phyloP scores from a whole-genome alignment of 92 coral and sea anemone genomes.

The Paragorgia papillata region DNA sequence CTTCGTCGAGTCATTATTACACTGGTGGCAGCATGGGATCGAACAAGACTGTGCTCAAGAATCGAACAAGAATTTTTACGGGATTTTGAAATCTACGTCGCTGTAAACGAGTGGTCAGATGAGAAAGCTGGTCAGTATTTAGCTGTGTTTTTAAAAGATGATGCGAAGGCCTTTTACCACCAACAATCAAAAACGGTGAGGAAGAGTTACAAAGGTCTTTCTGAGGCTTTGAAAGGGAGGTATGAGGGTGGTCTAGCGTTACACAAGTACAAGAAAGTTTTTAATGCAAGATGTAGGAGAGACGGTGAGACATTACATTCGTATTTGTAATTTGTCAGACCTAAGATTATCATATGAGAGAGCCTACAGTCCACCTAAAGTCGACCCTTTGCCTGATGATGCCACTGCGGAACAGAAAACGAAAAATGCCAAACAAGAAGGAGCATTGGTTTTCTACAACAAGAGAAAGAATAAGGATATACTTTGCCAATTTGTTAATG shows the following conservation, averaged over 20 bases:
- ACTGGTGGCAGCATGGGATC: constrained; percentile 69
- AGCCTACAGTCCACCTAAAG: constrained; percentile 57
- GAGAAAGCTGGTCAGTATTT: constrained; percentile 57
- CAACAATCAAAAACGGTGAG: constrained; percentile 51
- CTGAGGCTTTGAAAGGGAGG: constrained; percentile 55
- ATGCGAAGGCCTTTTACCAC: constrained; percentile 54
- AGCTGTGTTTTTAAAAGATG: constrained; percentile 59
- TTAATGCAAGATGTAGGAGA: constrained; percentile 16
- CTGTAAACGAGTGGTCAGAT: constrained; percentile 58
- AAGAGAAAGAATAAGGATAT: constrained; percentile 51
- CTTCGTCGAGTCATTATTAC: constrained; percentile 22
- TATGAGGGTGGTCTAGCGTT: constrained; percentile 64
- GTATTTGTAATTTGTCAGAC: constrained; percentile 56
- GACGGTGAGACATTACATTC: constrained; percentile 63
- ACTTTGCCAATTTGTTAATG: constrained; percentile 56
- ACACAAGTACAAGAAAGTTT: constrained; percentile 56
- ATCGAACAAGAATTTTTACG: constrained; percentile 49
- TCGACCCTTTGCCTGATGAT: constrained; percentile 46
- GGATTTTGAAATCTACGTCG: constrained; percentile 51
- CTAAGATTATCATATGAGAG: constrained; percentile 52
- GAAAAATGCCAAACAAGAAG: constrained; percentile 48
- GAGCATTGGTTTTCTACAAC: constrained; percentile 52
- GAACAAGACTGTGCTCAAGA: constrained; percentile 38
- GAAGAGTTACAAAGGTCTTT: constrained; percentile 52
- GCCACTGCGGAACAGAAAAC: constrained; percentile 45